Percentiles rank a stretch among this genome's conserved stretches.
These are phyloP conservation scores for Eciton burchellii DNA, from an alignment of 1,140 invertebrate species.

Conservation along the genomic window DNA sequence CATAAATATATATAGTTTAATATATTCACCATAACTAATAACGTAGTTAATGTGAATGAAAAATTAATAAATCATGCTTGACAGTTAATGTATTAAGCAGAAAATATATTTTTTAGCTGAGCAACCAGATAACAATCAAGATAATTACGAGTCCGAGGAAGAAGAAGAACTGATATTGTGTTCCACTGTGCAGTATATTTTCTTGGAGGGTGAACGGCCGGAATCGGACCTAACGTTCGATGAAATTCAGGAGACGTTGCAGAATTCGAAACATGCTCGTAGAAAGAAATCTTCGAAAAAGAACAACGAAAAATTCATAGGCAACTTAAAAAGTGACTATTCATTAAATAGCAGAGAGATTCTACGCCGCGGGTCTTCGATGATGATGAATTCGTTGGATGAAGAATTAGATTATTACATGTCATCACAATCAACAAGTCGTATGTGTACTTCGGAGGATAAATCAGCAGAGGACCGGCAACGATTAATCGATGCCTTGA, in stretches of 20 bases:
- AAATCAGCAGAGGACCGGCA: constrained; percentile 56
- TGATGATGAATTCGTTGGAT: neutral
- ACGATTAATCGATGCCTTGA: constrained; percentile 58
- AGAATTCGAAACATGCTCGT: constrained; percentile 63
- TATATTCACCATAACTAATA: no score
- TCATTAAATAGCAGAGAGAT: neutral
- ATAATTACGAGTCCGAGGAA: constrained; percentile 59
- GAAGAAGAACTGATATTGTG: constrained; percentile 78
- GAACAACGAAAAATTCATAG: neutral
- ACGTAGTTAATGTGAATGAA: no score
- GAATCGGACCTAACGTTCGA: constrained; percentile 83
- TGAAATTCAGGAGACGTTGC: constrained; percentile 78
- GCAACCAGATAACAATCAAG: constrained; percentile 38
- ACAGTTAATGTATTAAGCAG: no score
- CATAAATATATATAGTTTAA: no score
- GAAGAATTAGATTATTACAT: neutral
- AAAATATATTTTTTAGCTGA: constrained; percentile 12
- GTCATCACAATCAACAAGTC: neutral
- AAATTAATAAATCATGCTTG: no score
- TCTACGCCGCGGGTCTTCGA: neutral
- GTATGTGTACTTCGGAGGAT: no score
- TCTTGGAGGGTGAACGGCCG: constrained; percentile 79
- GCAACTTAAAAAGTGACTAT: neutral
- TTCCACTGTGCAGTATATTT: constrained; percentile 83
- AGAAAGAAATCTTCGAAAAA: constrained; percentile 14